These are phyloP conservation scores for Rhinoraja longicauda DNA, from an alignment of 2,797 vertebrate species.

Conservation along the genomic window DNA sequence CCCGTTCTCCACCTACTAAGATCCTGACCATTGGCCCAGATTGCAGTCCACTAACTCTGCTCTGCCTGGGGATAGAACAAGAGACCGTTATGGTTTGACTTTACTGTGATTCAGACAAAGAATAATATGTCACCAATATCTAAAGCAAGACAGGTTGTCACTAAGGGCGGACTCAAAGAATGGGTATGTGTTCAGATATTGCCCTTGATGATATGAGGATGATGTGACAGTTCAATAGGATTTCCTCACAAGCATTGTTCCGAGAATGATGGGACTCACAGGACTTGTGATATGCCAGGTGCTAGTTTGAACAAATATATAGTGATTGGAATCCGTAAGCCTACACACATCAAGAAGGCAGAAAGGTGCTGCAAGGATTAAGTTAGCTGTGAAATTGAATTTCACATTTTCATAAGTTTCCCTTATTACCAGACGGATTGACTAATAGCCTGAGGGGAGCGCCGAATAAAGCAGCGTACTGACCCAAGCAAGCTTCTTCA, in stretches of 20 bases:
- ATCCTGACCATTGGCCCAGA: background rate
- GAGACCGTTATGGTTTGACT: background rate
- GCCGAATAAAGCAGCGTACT: background rate
- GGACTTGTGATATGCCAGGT: background rate
- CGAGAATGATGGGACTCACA: background rate
- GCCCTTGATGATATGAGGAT: background rate
- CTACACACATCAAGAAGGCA: background rate
- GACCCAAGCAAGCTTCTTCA: background rate
- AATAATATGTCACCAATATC: background rate
- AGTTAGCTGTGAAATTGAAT: slow-evolving; percentile 23
- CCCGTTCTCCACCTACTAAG: background rate
- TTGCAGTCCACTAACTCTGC: background rate
- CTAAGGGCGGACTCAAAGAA: background rate
- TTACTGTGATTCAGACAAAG: background rate
- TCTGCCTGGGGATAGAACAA: background rate
- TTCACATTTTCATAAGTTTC: background rate
- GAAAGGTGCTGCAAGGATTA: background rate
- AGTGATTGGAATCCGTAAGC: background rate
- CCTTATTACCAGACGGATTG: background rate
- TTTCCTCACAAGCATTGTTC: background rate
- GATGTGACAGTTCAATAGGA: background rate
- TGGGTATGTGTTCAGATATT: background rate
- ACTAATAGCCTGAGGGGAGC: background rate
- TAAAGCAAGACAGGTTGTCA: background rate
- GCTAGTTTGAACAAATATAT: background rate